These are phyloP conservation scores for Calliphora vomitoria DNA, from an alignment of 2,888 invertebrate genomes.

Conservation along the genomic window DNA sequence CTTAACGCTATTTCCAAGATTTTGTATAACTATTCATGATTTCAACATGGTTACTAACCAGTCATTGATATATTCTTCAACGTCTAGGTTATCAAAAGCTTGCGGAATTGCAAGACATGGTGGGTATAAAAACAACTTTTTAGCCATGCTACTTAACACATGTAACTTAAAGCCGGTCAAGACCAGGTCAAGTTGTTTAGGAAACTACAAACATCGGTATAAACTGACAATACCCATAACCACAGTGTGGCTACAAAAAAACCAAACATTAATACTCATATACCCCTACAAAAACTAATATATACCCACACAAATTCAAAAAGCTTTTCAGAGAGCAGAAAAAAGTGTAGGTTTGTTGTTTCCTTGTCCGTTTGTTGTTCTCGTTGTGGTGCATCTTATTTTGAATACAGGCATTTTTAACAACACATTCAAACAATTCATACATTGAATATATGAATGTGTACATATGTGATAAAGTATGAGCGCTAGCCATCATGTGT, in stretches of 20 bases:
- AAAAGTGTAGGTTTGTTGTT: background rate
- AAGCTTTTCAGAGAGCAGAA: background rate
- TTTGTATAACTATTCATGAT: too few species aligned
- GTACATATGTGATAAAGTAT: background rate
- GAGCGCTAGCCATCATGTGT: background rate
- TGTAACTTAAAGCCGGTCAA: background rate
- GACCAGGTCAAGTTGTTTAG: conserved; percentile 1
- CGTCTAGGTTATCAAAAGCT: too few species aligned
- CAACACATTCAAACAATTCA: background rate
- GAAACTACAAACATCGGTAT: background rate
- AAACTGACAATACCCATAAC: background rate
- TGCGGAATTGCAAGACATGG: too few species aligned
- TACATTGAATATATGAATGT: background rate
- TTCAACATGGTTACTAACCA: too few species aligned
- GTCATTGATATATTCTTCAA: too few species aligned
- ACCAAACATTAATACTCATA: background rate
- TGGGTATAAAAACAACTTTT: too few species aligned
- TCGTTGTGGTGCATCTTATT: background rate
- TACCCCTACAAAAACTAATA: too few species aligned
- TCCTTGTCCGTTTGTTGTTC: background rate
- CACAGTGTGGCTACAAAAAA: background rate
- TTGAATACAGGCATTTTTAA: background rate
- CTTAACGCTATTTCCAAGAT: too few species aligned
- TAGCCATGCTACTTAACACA: background rate
- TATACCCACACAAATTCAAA: background rate